phyloP scores from a whole-genome alignment of 2,797 vertebrate genomes.

The Lateolabrax maculatus region DNA sequence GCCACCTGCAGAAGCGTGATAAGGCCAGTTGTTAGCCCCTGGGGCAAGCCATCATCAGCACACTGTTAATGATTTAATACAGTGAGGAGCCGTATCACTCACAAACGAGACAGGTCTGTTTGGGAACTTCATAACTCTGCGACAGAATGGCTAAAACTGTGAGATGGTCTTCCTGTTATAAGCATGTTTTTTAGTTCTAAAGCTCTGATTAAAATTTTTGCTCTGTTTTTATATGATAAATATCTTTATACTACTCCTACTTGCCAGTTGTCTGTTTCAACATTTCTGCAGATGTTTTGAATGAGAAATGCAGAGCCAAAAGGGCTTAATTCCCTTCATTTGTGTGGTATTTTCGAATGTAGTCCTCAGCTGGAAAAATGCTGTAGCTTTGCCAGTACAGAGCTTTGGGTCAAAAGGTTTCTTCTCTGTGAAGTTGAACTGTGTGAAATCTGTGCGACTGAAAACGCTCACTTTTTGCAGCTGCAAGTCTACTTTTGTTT shows the following conservation, averaged over 20 bases:
- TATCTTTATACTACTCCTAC: conserved; percentile 7
- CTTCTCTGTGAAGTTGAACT: conserved; percentile 62
- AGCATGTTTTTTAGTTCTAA: conserved; percentile 3
- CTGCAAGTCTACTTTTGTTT: conserved; percentile 60
- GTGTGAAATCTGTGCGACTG: conserved; percentile 52
- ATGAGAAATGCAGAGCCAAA: conserved; percentile 55
- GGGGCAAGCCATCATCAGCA: conserved; percentile 21
- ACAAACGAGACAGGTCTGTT: background rate
- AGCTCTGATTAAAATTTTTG: background rate
- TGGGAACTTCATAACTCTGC: background rate
- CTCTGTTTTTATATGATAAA: conserved; percentile 31
- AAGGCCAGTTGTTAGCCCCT: conserved; percentile 53
- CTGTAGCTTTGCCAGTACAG: conserved; percentile 56
- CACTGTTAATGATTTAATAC: conserved; percentile 46
- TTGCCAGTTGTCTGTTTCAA: conserved; percentile 43
- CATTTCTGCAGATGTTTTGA: conserved; percentile 73
- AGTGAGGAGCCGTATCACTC: conserved; percentile 18
- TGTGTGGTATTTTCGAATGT: conserved; percentile 70
- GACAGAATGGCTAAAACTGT: background rate
- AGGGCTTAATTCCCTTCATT: conserved; percentile 65
- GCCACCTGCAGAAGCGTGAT: conserved; percentile 69
- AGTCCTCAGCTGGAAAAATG: conserved; percentile 73
- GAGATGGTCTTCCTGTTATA: background rate
- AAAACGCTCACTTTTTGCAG: conserved; percentile 54
- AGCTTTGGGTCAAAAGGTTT: conserved; percentile 71